Evolutionary conservation across 1,140 invertebrate genomes (phyloP).

Genomic region (Caenorhabditis brenneri): DNA sequence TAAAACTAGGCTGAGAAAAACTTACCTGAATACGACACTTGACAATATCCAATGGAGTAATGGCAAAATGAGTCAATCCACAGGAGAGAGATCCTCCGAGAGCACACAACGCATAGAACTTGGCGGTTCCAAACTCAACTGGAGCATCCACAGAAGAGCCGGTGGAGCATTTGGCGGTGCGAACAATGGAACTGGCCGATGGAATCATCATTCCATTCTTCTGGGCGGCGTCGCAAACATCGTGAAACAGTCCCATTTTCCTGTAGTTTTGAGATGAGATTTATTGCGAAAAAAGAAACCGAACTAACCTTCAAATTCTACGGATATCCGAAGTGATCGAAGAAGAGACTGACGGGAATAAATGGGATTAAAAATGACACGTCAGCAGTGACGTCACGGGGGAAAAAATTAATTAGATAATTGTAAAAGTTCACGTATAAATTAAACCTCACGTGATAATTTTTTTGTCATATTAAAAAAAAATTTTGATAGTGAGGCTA

Average conservation of each 20-base stretch:
- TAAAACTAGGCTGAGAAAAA: not conserved
- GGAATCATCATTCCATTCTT: not conserved
- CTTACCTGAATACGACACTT: slow-evolving; percentile 95
- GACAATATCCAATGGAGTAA: slow-evolving; percentile 94
- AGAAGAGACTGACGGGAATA: not conserved
- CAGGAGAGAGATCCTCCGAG: slow-evolving; percentile 93
- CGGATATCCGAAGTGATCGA: not conserved
- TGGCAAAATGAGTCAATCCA: slow-evolving; percentile 83
- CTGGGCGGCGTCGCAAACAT: not conserved
- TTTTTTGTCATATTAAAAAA: not conserved
- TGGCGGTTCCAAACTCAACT: slow-evolving; percentile 38
- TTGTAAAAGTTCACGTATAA: not conserved
- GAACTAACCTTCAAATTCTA: not conserved
- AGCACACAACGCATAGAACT: slow-evolving; percentile 54
- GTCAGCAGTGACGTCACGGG: not conserved
- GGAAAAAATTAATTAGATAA: not conserved
- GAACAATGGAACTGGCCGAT: not conserved
- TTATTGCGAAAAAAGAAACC: not conserved
- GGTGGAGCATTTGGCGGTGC: not conserved
- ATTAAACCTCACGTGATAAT: not conserved
- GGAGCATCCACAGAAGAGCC: not conserved
- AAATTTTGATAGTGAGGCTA: too few relatives aligned
- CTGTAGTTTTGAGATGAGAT: not conserved
- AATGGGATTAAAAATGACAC: not conserved
- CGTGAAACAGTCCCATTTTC: slow-evolving; percentile 33